These are phyloP conservation scores for Zaprionus lineosus DNA, from an alignment of 2,888 invertebrate species.

Conservation along the genomic window DNA sequence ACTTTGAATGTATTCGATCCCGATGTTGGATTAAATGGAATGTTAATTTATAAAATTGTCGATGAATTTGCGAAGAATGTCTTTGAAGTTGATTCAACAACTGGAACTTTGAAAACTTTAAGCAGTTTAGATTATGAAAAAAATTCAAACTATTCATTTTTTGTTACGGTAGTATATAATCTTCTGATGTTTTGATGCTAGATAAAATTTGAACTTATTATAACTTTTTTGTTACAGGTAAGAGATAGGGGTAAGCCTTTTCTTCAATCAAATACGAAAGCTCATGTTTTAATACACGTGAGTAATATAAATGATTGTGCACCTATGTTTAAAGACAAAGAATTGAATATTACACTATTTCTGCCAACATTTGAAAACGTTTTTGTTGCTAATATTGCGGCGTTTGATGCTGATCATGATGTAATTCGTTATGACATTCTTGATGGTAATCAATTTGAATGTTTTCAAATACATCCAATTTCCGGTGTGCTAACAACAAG, in stretches of 20 bases:
- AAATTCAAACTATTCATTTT: slow-evolving; percentile 88
- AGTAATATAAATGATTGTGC: slow-evolving; percentile 94
- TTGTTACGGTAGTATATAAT: slow-evolving; percentile 86
- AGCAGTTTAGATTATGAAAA: slow-evolving; percentile 91
- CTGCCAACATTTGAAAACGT: slow-evolving; percentile 92
- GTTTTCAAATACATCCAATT: slow-evolving; percentile 88
- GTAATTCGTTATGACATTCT: slow-evolving; percentile 90
- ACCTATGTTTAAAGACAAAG: slow-evolving; percentile 88
- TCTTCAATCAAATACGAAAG: slow-evolving; percentile 90
- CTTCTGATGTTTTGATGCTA: too few relatives aligned
- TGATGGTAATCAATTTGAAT: slow-evolving; percentile 89
- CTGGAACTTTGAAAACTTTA: slow-evolving; percentile 92
- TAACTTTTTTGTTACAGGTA: slow-evolving; percentile 84
- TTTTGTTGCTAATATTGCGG: slow-evolving; percentile 87
- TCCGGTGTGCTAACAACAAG: slow-evolving; percentile 87
- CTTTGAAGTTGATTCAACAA: slow-evolving; percentile 93
- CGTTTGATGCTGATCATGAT: slow-evolving; percentile 89
- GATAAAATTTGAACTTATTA: not conserved
- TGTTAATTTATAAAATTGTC: slow-evolving; percentile 92
- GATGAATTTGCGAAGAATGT: slow-evolving; percentile 90
- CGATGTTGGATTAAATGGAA: slow-evolving; percentile 93
- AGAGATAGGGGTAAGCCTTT: slow-evolving; percentile 93
- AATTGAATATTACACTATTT: slow-evolving; percentile 90
- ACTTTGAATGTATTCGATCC: slow-evolving; percentile 92
- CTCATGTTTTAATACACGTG: slow-evolving; percentile 90